Base-by-base conservation (phyloP, 2,888 invertebrate genomes). In the Phymatocera aterrima region DNA sequence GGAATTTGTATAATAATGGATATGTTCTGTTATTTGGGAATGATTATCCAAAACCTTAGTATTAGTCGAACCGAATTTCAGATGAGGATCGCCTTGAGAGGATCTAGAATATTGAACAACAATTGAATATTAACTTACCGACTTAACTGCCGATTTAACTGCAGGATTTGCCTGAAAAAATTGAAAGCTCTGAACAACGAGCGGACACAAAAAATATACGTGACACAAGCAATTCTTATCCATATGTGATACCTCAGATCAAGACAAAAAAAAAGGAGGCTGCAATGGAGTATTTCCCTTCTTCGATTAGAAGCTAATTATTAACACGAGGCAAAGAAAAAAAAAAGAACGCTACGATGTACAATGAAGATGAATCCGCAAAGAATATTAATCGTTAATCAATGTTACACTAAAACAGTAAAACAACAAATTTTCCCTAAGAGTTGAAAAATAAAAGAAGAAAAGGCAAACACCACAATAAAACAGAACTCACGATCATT, bases 131-230 rank as follows among this genome's bases (percentile, higher is more conserved):
- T 21, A 90, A 95, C 96, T 96, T 94, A 97, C 97, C 93, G 96
- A 95, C 94, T 97, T 97, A 80, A 97, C 97, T 88, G 97, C 97
- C 91, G 96, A 96, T 93, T 96, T 97, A 91, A 98, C 95, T 88
- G 97, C 97, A 88, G 97, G 97, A 93, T 97, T 97, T 84, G 97
- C 97, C 97, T 97, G 93, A 88, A 95, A 94, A 95, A 94, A 79
- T 79, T 65, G 78, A 79, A 81, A 72, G 51, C 74, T 61, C 21
- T 54, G 51, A 91, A 92, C 91, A 91, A 88, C 91, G 88, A 91
- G 83, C 91, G 90, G 89, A 86, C 86, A 83, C 85, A 83, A 85
- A 86, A 85, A 83, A 85, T 86, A 48, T 34, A 72, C 72, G 51
- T 72, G 21, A 72, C 48, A 15, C 34, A 72, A 51, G 48, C 72